A percentile compares a stretch with the other conserved stretches of the same genome.
phyloP scores from a whole-genome alignment of 2,888 invertebrate species.

The Harpagoxenus sublaevis region DNA sequence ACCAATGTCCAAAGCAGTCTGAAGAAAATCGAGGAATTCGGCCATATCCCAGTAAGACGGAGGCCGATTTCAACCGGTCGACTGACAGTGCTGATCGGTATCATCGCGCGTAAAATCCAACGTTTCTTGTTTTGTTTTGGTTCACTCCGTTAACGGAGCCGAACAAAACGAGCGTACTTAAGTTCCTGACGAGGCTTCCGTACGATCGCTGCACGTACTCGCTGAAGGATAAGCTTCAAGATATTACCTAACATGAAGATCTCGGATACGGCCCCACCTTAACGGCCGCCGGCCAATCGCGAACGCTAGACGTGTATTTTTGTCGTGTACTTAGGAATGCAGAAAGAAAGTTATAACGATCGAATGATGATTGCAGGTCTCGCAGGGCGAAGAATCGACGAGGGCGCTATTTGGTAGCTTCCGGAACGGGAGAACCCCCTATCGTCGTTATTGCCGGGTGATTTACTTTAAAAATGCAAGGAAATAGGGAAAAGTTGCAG shows the following conservation, averaged over 20 bases:
- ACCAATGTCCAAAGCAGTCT: constrained; percentile 47
- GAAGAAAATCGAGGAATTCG: constrained; percentile 41
- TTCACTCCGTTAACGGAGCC: neutral
- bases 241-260: constrained; percentile 2
- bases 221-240: neutral
- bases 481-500: constrained; percentile 13
- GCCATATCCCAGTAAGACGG: constrained; percentile 66
- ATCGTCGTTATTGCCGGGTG: neutral
- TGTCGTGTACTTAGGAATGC: constrained; percentile 20
- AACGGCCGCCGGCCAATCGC: constrained; percentile 14
- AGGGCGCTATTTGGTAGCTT: constrained; percentile 7
- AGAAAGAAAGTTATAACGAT: constrained; percentile 34
- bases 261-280: constrained; percentile 22
- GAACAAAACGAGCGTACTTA: no score
- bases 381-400: constrained; percentile 6
- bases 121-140: neutral
- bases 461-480: constrained; percentile 55
- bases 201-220: neutral
- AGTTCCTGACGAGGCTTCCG: neutral
- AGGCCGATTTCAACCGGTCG: constrained; percentile 58
- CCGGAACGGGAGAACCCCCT: neutral
- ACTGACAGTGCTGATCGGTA: constrained; percentile 40
- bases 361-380: constrained; percentile 45
- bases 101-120: neutral
- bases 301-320: constrained; percentile 13